Percentiles rank a stretch among this genome's conserved stretches.
phyloP scores from a whole-genome alignment of 2,888 invertebrate species.

The Cartodere bifasciata region DNA sequence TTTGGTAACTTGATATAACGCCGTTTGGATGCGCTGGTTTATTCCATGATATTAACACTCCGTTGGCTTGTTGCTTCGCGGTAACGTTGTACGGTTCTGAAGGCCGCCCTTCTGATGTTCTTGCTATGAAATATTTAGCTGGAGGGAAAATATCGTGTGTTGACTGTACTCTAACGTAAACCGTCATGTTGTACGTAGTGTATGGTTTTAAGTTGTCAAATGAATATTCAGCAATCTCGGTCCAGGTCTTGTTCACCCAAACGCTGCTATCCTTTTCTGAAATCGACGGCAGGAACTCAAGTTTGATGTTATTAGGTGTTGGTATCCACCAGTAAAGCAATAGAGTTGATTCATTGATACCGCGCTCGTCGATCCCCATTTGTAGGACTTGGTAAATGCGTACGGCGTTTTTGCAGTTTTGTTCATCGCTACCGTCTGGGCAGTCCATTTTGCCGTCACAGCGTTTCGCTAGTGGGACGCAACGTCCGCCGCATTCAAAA shows the following conservation, averaged over 20 bases:
- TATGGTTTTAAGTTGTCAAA: slow-evolving; percentile 54
- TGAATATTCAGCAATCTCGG: slow-evolving; percentile 42
- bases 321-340: slow-evolving; percentile 51
- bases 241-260: slow-evolving; percentile 55
- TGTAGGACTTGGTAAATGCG: slow-evolving; percentile 41
- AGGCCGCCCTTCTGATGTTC: slow-evolving; percentile 60
- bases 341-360: slow-evolving; percentile 49
- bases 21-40: slow-evolving; percentile 53
- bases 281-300: slow-evolving; percentile 60
- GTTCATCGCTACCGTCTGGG: slow-evolving; percentile 62
- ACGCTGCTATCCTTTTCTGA: slow-evolving; percentile 35
- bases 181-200: slow-evolving; percentile 68
- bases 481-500: slow-evolving; percentile 49
- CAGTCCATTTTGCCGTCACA: slow-evolving; percentile 64
- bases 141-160: slow-evolving; percentile 48
- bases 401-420: slow-evolving; percentile 40
- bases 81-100: slow-evolving; percentile 54
- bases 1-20: slow-evolving; percentile 45
- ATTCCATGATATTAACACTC: slow-evolving; percentile 59
- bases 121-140: slow-evolving; percentile 45
- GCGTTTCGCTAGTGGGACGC: slow-evolving; percentile 44
- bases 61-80: slow-evolving; percentile 48
- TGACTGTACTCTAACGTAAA: slow-evolving; percentile 52
- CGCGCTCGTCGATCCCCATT: slow-evolving; percentile 51
- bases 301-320: slow-evolving; percentile 30